phyloP scores from a whole-genome alignment of 2,888 invertebrate genomes.

The Ernsta delagoae region DNA sequence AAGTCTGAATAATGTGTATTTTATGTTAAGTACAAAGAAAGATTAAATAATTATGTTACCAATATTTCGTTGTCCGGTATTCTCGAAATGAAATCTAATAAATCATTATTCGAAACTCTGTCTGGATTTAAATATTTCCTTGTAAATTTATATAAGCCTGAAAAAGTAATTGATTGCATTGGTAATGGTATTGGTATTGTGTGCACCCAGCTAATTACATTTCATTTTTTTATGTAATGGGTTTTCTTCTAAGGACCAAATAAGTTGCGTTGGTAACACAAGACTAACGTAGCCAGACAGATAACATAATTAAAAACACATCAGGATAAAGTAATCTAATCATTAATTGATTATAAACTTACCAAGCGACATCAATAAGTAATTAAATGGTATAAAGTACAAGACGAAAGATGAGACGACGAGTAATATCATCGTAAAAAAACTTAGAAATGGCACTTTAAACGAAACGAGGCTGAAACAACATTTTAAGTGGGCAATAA shows the following conservation, averaged over 20 bases:
- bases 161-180: constrained; percentile 41
- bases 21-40: constrained; percentile 18
- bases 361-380: constrained; percentile 72
- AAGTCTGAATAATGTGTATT: constrained; percentile 28
- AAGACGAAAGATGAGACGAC: constrained; percentile 53
- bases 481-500: too few species aligned
- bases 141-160: constrained; percentile 71
- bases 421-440: constrained; percentile 62
- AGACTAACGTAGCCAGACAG: too few species aligned
- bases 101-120: constrained; percentile 68
- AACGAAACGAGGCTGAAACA: constrained; percentile 69
- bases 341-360: constrained; percentile 44
- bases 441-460: constrained; percentile 72
- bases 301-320: too few species aligned
- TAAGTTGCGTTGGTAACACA: too few species aligned
- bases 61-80: constrained; percentile 71
- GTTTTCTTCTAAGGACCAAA: too few species aligned
- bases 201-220: too few species aligned
- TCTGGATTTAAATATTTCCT: constrained; percentile 69
- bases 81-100: constrained; percentile 72
- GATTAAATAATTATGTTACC: constrained; percentile 53
- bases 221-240: too few species aligned
- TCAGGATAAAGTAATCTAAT: too few species aligned
- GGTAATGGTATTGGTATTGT: too few species aligned
- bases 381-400: constrained; percentile 67